phyloP scores from a whole-genome alignment of 2,797 vertebrate species.

The Acipenser oxyrinchus region DNA sequence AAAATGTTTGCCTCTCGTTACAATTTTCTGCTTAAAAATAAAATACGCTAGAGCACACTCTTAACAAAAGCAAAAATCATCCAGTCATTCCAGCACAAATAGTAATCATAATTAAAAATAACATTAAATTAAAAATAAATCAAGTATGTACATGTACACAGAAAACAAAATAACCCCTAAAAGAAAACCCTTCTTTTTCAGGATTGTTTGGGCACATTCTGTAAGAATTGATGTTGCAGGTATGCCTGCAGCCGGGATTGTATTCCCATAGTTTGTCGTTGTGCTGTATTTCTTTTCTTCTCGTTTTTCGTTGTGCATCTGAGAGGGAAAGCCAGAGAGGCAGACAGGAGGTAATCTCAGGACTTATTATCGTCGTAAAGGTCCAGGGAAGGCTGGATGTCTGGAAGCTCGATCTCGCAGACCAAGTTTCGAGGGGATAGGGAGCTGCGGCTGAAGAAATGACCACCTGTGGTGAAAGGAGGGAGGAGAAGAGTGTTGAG shows the following conservation, averaged over 20 bases:
- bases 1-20: too few relatives aligned
- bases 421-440: constrained; percentile 74
- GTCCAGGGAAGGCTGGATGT: constrained; percentile 82
- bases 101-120: too few relatives aligned
- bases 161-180: too few relatives aligned
- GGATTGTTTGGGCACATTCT: constrained; percentile 16
- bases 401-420: constrained; percentile 84
- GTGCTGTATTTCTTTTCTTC: constrained; percentile 14
- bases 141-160: too few relatives aligned
- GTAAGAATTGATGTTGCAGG: constrained; percentile 21
- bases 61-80: too few relatives aligned
- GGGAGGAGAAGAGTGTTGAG: too few relatives aligned
- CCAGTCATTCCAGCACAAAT: too few relatives aligned
- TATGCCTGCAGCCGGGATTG: constrained; percentile 18
- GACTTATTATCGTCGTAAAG: constrained; percentile 93
- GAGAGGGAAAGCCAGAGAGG: constrained; percentile 11
- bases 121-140: too few relatives aligned
- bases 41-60: too few relatives aligned
- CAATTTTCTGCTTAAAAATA: too few relatives aligned
- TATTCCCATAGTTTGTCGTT: constrained; percentile 10
- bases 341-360: constrained; percentile 54
- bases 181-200: too few relatives aligned
- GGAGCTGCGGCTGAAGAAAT: constrained; percentile 82
- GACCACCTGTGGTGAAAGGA: constrained; percentile 55
- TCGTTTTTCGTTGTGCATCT: constrained; percentile 3